Percentiles rank a stretch among this genome's conserved stretches.
These are phyloP conservation scores for Linyphia triangularis DNA, from an alignment of 2,888 invertebrate species.

Conservation along the genomic window DNA sequence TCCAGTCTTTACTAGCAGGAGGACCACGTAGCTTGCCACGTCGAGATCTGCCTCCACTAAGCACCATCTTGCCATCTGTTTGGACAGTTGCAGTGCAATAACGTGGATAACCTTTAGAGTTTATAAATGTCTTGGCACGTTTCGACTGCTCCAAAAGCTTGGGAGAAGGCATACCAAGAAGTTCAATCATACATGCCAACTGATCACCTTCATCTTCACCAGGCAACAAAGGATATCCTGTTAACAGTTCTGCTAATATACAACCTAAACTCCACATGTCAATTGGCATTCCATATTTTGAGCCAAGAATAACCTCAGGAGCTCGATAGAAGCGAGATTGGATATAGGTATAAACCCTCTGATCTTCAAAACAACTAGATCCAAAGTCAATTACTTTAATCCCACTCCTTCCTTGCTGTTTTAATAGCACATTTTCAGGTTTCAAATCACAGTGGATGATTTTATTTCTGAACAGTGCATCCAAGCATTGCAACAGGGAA, in stretches of 20 bases:
- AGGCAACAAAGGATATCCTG: constrained; percentile 97
- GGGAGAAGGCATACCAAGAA: constrained; percentile 93
- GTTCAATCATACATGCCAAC: constrained; percentile 97
- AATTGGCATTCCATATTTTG: constrained; percentile 97
- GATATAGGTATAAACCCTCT: constrained; percentile 98
- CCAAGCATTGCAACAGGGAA: constrained; percentile 96
- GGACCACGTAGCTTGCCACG: constrained; percentile 96
- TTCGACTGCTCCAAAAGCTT: constrained; percentile 93
- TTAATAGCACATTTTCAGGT: constrained; percentile 98
- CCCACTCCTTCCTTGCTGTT: constrained; percentile 98
- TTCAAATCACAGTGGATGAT: constrained; percentile 99
- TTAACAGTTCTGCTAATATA: constrained; percentile 96
- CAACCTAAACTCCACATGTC: constrained; percentile 96
- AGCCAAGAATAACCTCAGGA: constrained; percentile 96
- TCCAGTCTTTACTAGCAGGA: constrained; percentile 94
- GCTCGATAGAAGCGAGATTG: constrained; percentile 99
- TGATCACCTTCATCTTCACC: constrained; percentile 99
- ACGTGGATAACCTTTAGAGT: constrained; percentile 95
- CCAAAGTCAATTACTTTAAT: constrained; percentile 99
- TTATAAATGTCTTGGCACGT: constrained; percentile 93
- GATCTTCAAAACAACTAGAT: constrained; percentile 98
- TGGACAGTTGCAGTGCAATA: constrained; percentile 93
- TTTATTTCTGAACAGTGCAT: constrained; percentile 94
- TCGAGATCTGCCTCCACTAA: constrained; percentile 94
- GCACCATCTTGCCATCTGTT: constrained; percentile 91